Evolutionary conservation across 2,113 vertebrate genomes (phyloP), one percentile per base, ranked within the genome.

Genomic region (Emydura subglobosa): DNA sequence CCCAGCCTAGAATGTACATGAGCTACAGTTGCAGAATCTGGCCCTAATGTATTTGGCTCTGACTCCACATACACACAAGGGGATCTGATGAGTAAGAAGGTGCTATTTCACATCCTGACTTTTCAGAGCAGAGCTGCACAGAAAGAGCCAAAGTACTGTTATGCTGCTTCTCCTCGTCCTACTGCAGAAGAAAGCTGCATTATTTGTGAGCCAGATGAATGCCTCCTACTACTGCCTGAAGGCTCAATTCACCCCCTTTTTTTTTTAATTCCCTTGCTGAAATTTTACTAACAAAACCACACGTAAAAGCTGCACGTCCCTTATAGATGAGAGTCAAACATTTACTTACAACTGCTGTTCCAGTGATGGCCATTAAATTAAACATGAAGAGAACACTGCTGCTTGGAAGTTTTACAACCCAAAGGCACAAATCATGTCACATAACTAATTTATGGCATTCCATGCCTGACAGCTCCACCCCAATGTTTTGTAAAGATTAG

Each of bases 261-360:
- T 72, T 72, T 39, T 84, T 53, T 44, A 78, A 74, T 95, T 91
- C 87, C 92, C 82, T 53, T 2, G 0, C 1, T 61, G 90, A 47
- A 47, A 21, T 72, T 93, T 81, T 54, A 86, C 2, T 1, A 91
- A 92, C 79, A 96, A 88, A 88, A 91, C 31, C 68, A 82, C 19
- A 1, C 86, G 91, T 94, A 93, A 95, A 93, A 92, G 4, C 86
- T 94, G 55, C 83, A 49, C 61, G 81, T 95, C 54, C 57, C 76
- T 93, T 90, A 87, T 39, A 91, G 82, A 42, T 80, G 19, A 21
- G n/a, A 97, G 96, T 96, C 86, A 97, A 97, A 98, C 87, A 97
- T 97, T 97, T 94, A 96, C 91, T 96, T 95, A 92, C 53, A 97
- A 85, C 76, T 78, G 86, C 92, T 96, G 92, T 90, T 97, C 59